These are phyloP conservation scores for Butorides virescens DNA, from an alignment of 2,113 vertebrate genomes.

Conservation along the genomic window DNA sequence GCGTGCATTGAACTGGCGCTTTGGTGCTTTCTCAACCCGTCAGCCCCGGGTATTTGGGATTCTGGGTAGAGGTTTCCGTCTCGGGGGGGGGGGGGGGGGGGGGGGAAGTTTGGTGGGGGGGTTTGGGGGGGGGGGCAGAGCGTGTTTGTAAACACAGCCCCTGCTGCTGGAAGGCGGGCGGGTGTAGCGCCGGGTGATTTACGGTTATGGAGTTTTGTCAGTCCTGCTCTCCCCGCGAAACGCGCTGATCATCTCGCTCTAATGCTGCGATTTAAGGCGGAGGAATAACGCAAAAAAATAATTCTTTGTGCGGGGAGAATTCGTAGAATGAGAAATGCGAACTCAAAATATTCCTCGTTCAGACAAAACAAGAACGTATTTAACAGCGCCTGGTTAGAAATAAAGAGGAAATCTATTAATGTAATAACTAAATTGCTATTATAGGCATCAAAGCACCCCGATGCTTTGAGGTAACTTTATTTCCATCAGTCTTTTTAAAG, in stretches of 20 bases:
- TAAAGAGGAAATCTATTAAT: conserved; percentile 26
- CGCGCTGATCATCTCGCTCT: background rate
- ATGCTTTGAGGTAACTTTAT: conserved; percentile 54
- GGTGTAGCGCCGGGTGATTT: background rate
- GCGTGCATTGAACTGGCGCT: background rate
- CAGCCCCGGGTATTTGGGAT: background rate
- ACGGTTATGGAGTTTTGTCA: background rate
- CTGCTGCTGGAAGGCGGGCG: background rate
- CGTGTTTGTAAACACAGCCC: background rate
- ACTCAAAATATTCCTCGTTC: background rate
- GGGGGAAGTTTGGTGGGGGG: no score
- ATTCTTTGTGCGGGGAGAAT: background rate
- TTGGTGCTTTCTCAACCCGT: background rate
- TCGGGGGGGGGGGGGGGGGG: background rate
- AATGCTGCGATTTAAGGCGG: background rate
- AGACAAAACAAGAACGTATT: conserved; percentile 4
- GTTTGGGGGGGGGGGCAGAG: background rate
- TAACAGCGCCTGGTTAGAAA: conserved; percentile 23
- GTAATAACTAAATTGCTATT: conserved; percentile 36
- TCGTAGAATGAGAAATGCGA: background rate
- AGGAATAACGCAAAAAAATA: background rate
- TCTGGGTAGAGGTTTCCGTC: background rate
- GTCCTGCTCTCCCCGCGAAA: background rate
- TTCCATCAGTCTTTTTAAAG: conserved; percentile 26
- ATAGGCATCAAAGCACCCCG: conserved; percentile 13